Evolutionary conservation across 2,888 invertebrate species (phyloP).

Genomic region (Thereva unica): DNA sequence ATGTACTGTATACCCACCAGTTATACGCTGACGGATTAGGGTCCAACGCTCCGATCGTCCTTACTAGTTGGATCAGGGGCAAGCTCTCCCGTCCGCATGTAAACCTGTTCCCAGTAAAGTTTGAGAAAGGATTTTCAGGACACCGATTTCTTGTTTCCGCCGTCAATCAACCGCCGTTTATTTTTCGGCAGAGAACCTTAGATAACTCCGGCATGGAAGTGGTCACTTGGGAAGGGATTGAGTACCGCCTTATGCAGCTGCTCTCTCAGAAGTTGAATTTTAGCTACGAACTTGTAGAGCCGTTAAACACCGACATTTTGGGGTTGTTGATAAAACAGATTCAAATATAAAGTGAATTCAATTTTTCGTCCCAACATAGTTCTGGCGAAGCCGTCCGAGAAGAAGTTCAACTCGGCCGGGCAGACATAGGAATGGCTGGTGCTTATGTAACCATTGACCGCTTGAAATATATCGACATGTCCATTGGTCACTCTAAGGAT

Average conservation of each 20-base stretch:
- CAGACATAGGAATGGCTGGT: conserved; percentile 75
- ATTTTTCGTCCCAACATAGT: conserved; percentile 53
- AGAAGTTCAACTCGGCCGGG: conserved; percentile 61
- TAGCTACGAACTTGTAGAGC: conserved; percentile 70
- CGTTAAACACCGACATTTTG: conserved; percentile 55
- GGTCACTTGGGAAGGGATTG: conserved; percentile 69
- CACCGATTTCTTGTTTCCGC: conserved; percentile 73
- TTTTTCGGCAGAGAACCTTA: conserved; percentile 60
- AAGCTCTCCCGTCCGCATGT: conserved; percentile 66
- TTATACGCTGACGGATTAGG: conserved; percentile 75
- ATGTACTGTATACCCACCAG: conserved; percentile 74
- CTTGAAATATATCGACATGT: conserved; percentile 63
- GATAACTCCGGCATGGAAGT: conserved; percentile 49
- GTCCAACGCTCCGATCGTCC: conserved; percentile 67
- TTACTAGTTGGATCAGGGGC: conserved; percentile 73
- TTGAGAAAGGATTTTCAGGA: conserved; percentile 70
- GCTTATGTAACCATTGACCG: conserved; percentile 66
- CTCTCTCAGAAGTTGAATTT: conserved; percentile 71
- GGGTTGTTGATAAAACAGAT: conserved; percentile 56
- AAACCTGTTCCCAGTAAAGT: conserved; percentile 72
- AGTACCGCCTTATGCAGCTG: conserved; percentile 67
- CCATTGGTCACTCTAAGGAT: conserved; percentile 70
- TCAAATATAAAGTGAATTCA: neutral
- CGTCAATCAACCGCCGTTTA: conserved; percentile 74
- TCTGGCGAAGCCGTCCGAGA: conserved; percentile 65